Evolutionary conservation across 2,797 vertebrate species (phyloP).

Genomic region (Dipus sagitta): DNA sequence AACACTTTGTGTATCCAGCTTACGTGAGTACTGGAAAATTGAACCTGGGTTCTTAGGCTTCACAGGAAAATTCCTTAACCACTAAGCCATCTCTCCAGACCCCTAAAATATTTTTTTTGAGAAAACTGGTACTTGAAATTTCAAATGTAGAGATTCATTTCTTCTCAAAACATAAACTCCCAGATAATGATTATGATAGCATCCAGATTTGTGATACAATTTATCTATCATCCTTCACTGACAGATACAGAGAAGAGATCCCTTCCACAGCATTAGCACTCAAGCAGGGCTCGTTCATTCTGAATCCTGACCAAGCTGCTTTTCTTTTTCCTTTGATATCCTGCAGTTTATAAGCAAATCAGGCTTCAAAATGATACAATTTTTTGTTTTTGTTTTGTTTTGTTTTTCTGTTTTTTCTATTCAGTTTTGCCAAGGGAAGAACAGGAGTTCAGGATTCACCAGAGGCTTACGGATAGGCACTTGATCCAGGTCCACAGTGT

Average conservation of each 20-base stretch:
- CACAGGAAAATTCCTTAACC: no score
- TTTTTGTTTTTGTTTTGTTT: not conserved
- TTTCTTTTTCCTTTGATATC: not conserved
- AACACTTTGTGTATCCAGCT: no score
- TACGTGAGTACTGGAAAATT: no score
- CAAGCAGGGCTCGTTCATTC: not conserved
- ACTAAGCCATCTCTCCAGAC: no score
- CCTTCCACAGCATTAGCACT: not conserved
- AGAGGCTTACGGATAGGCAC: constrained; percentile 53
- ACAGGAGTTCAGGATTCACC: constrained; percentile 28
- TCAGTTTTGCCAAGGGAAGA: constrained; percentile 70
- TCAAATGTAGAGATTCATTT: constrained; percentile 30
- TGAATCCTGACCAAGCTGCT: not conserved
- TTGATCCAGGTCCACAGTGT: not conserved
- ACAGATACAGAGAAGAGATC: not conserved
- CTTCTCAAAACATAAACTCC: constrained; percentile 20
- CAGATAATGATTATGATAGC: not conserved
- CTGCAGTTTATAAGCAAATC: constrained; percentile 35
- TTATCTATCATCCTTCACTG: not conserved
- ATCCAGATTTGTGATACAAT: not conserved
- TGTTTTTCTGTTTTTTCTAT: constrained; percentile 35
- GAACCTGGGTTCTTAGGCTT: no score
- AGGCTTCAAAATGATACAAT: constrained; percentile 20
- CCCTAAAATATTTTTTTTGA: not conserved
- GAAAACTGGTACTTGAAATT: constrained; percentile 21